Evolutionary conservation across 2,888 invertebrate species (phyloP).

Genomic region (Lithophane socia): DNA sequence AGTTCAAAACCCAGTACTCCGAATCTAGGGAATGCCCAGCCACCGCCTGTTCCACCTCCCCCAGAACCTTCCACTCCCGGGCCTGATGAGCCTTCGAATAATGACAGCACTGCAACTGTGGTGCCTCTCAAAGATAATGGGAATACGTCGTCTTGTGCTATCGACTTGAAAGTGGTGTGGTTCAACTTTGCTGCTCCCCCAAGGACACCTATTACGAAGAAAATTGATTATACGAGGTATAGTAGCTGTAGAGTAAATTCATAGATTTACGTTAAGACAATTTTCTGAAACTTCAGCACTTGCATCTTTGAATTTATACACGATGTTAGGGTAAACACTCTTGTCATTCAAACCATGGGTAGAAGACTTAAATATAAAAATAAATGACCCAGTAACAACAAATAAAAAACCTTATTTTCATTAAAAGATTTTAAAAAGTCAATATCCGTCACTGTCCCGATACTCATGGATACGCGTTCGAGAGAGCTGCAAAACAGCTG

Average conservation of each 20-base stretch:
- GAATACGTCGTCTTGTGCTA: constrained; percentile 96
- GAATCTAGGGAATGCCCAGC: constrained; percentile 86
- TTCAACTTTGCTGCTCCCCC: constrained; percentile 99
- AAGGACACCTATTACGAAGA: constrained; percentile 97
- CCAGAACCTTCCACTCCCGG: constrained; percentile 82
- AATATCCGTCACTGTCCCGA: too few species aligned
- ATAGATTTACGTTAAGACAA: not conserved
- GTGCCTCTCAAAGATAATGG: constrained; percentile 92
- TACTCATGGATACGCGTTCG: too few species aligned
- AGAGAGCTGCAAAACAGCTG: too few species aligned
- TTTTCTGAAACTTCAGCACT: not conserved
- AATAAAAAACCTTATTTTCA: too few species aligned
- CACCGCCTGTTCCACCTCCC: constrained; percentile 77
- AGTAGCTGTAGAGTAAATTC: not conserved
- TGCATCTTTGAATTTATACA: not conserved
- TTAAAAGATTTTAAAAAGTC: too few species aligned
- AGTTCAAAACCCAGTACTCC: constrained; percentile 91
- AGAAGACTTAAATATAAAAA: too few species aligned
- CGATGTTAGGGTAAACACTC: too few species aligned
- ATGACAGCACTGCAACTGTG: constrained; percentile 82
- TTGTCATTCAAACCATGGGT: too few species aligned
- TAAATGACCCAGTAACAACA: too few species aligned
- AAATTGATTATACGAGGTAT: constrained; percentile 97
- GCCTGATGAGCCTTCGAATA: constrained; percentile 82
- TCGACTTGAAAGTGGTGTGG: constrained; percentile 97